A percentile compares a stretch with the other conserved stretches of the same genome.
These are phyloP conservation scores for Drosophila gaucha DNA, from an alignment of 2,888 invertebrate species.

Conservation along the genomic window DNA sequence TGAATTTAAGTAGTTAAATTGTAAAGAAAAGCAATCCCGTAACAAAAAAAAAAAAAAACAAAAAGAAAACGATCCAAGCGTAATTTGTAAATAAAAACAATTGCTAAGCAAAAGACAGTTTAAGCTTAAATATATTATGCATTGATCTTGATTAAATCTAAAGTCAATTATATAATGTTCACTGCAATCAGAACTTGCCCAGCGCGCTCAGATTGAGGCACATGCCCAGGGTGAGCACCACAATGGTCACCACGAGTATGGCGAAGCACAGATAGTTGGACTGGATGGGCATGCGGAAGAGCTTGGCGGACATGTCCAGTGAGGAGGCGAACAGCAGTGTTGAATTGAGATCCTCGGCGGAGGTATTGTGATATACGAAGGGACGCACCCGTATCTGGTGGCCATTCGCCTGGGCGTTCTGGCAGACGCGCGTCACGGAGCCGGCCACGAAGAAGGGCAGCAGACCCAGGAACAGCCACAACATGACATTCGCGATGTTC, in stretches of 20 bases:
- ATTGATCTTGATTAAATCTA: constrained; percentile 41
- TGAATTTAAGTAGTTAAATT: constrained; percentile 71
- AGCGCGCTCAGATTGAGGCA: constrained; percentile 84
- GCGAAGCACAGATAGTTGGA: constrained; percentile 89
- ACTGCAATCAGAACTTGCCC: constrained; percentile 63
- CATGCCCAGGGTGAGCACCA: constrained; percentile 90
- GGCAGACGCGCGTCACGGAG: constrained; percentile 90
- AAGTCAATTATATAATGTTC: not conserved
- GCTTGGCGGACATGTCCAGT: constrained; percentile 89
- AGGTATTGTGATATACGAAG: constrained; percentile 91
- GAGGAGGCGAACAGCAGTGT: constrained; percentile 91
- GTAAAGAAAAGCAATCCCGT: constrained; percentile 46
- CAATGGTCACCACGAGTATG: constrained; percentile 87
- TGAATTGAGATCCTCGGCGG: constrained; percentile 90
- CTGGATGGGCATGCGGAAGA: constrained; percentile 90
- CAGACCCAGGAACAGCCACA: constrained; percentile 81
- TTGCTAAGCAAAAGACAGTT: constrained; percentile 45
- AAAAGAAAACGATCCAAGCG: constrained; percentile 12
- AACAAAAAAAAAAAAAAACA: constrained; percentile 1
- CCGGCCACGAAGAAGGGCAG: constrained; percentile 88
- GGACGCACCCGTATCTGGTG: constrained; percentile 92
- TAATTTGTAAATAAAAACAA: constrained; percentile 66
- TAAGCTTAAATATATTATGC: constrained; percentile 33
- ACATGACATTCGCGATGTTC: constrained; percentile 87
- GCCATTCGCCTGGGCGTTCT: constrained; percentile 89